Percentiles rank a stretch among this genome's conserved stretches.
These are phyloP conservation scores for human DNA, from an alignment of 2,113 vertebrate species.

Conservation along the genomic window GRCh38 chr4:53912501-53913000, in stretches of 20 bases:
- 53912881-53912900: background rate
- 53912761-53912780: background rate
- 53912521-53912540: background rate
- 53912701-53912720: background rate
- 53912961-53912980: background rate
- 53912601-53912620: background rate
- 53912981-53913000: background rate
- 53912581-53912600: background rate
- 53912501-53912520: background rate
- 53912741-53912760: background rate
- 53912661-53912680: background rate
- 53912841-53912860: no score
- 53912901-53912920: background rate
- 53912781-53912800: background rate
- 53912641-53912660: background rate
- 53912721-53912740: background rate
- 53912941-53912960: background rate
- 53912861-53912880: no score
- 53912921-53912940: background rate
- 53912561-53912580: background rate
- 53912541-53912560: background rate
- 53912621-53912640: background rate
- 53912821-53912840: no score
- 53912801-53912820: background rate
- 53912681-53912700: background rate